Evolutionary conservation across 2,888 invertebrate genomes (phyloP).

Genomic region (Rosalia funebris): DNA sequence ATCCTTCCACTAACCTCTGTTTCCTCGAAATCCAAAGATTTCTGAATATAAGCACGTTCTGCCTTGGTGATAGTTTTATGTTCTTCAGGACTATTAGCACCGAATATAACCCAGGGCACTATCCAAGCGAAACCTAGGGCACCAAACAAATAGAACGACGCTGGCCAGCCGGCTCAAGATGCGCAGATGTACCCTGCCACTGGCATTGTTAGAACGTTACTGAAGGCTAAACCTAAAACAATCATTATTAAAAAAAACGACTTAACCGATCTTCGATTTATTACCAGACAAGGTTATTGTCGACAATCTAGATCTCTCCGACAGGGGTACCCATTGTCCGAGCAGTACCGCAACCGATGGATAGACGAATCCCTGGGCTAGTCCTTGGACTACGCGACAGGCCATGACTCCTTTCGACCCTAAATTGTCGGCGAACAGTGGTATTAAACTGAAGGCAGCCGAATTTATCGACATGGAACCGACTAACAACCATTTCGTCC

Average conservation of each 20-base stretch:
- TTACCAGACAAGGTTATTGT: constrained; percentile 27
- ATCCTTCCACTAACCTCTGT: no score
- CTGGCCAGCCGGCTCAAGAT: constrained; percentile 76
- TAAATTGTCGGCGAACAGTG: constrained; percentile 58
- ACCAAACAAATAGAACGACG: constrained; percentile 79
- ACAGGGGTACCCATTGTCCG: constrained; percentile 71
- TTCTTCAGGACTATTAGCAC: constrained; percentile 72
- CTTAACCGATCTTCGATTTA: background rate
- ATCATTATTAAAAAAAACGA: no score
- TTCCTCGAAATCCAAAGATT: constrained; percentile 29
- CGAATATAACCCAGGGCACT: constrained; percentile 69
- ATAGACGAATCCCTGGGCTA: constrained; percentile 77
- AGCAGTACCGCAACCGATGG: constrained; percentile 77
- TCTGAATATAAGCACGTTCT: constrained; percentile 71
- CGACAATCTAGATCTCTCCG: constrained; percentile 19
- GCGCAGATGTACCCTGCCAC: constrained; percentile 76
- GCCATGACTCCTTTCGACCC: constrained; percentile 69
- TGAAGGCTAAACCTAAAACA: constrained; percentile 74
- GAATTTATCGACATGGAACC: constrained; percentile 70
- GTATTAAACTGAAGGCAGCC: constrained; percentile 69
- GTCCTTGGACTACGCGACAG: constrained; percentile 74
- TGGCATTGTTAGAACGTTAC: constrained; percentile 77
- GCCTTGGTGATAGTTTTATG: constrained; percentile 69
- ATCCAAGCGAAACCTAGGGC: constrained; percentile 70
- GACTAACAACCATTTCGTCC: constrained; percentile 75